Percentiles rank a stretch among this genome's conserved stretches.
Evolutionary conservation across 2,888 invertebrate genomes (phyloP).

Genomic region (Latrodectus hesperus): DNA sequence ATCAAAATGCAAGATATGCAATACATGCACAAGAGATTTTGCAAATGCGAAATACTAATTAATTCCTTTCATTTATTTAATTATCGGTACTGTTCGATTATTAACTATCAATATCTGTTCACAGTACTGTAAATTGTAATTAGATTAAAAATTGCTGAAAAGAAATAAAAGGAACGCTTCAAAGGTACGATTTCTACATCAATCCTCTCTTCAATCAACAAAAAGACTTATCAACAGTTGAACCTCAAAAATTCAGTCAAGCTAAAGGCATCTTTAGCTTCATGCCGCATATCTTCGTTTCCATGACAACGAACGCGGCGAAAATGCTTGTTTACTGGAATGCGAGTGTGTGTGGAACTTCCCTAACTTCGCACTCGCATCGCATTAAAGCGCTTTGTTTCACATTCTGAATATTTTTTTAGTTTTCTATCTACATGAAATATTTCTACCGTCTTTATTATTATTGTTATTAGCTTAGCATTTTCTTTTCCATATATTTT

Average conservation of each 20-base stretch:
- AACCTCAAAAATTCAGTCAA: not conserved
- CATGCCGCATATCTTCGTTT: slow-evolving; percentile 18
- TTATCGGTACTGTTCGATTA: not conserved
- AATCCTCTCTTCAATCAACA: not conserved
- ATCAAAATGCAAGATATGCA: no score
- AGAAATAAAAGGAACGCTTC: no score
- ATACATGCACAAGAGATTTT: not conserved
- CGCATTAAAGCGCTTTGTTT: not conserved
- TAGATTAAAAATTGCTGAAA: no score
- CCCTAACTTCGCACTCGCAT: no score
- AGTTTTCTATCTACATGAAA: not conserved
- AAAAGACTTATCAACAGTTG: not conserved
- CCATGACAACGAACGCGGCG: slow-evolving; percentile 13
- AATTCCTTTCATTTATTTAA: not conserved
- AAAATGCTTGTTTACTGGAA: slow-evolving; percentile 24
- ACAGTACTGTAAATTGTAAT: no score
- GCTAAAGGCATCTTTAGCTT: not conserved
- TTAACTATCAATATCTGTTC: no score
- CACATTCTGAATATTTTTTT: not conserved
- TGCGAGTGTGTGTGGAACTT: not conserved
- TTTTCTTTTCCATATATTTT: not conserved
- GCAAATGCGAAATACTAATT: not conserved
- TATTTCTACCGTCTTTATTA: not conserved
- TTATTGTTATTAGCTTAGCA: not conserved
- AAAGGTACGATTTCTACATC: no score